Conservation (phyloP, 2,888 invertebrate species). For the Drosophila putrida region DNA sequence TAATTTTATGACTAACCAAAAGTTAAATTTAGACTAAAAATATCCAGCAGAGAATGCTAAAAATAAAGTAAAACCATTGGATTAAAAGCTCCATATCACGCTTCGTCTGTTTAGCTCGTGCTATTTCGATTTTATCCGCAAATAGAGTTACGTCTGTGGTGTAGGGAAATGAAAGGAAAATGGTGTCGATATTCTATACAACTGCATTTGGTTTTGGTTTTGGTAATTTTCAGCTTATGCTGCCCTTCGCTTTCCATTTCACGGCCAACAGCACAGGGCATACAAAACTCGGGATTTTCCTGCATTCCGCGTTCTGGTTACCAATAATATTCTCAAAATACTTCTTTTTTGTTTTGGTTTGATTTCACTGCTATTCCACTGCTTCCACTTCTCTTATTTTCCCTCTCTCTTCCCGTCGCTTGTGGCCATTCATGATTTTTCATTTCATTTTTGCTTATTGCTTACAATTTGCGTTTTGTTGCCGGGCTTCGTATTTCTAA, state of each 20-base stretch:
- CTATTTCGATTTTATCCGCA: slow-evolving; percentile 35
- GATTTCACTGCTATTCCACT: slow-evolving; percentile 48
- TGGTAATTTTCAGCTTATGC: slow-evolving; percentile 63
- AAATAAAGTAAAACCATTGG: slow-evolving; percentile 44
- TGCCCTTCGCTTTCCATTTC: slow-evolving; percentile 73
- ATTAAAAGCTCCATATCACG: slow-evolving; percentile 39
- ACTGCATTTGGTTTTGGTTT: slow-evolving; percentile 28
- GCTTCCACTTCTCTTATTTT: not conserved
- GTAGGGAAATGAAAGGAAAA: not conserved
- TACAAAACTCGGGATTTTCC: slow-evolving; percentile 45
- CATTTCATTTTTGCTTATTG: slow-evolving; percentile 82
- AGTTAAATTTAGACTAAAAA: not conserved
- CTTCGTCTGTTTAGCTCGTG: slow-evolving; percentile 49
- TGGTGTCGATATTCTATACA: slow-evolving; percentile 13
- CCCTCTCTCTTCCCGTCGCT: not conserved
- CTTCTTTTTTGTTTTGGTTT: slow-evolving; percentile 52
- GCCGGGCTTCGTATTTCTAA: slow-evolving; percentile 68
- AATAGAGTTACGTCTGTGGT: not conserved
- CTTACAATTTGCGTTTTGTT: slow-evolving; percentile 71
- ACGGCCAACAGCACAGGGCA: slow-evolving; percentile 61
- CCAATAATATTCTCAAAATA: slow-evolving; percentile 63
- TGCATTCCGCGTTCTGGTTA: slow-evolving; percentile 44
- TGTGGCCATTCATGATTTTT: slow-evolving; percentile 78
- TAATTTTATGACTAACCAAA: not conserved
- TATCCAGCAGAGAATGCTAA: not conserved